phyloP scores from a whole-genome alignment of 2,113 vertebrate genomes.

The Dendropsophus ebraccatus region DNA sequence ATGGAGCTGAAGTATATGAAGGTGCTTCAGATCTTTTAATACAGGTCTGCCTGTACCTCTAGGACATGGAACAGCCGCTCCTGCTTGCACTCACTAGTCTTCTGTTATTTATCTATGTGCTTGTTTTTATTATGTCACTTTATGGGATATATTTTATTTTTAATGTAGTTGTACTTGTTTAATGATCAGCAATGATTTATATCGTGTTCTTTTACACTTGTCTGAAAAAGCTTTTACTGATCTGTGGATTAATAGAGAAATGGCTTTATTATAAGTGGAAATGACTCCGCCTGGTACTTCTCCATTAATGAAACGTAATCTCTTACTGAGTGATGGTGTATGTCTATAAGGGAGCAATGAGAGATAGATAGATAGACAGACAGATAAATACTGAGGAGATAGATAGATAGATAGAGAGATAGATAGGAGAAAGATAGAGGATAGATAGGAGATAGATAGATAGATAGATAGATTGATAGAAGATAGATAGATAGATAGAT shows the following conservation, averaged over 20 bases:
- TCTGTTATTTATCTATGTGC: background rate
- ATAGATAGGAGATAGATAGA: background rate
- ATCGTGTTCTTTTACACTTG: background rate
- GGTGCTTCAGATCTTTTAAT: too few species aligned
- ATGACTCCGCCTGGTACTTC: background rate
- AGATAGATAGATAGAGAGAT: background rate
- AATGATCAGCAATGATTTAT: background rate
- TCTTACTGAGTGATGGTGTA: background rate
- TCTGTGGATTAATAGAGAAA: slow-evolving; percentile 22
- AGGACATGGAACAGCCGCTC: background rate
- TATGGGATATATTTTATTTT: background rate
- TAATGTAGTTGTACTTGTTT: background rate
- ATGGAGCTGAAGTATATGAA: too few species aligned
- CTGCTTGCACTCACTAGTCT: background rate
- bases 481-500: too few species aligned
- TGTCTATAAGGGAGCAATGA: background rate
- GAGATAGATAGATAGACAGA: background rate
- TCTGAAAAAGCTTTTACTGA: background rate
- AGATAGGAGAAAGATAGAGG: too few species aligned
- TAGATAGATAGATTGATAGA: background rate
- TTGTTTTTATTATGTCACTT: background rate
- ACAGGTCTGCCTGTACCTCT: too few species aligned
- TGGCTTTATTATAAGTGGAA: background rate
- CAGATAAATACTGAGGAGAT: background rate
- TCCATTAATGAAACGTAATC: background rate